These are phyloP conservation scores for rabbit (Oryctolagus cuniculus) DNA, from an alignment of 2,113 vertebrate genomes.

Conservation along the genomic window mOryCun1.1 NC_091452.1:9131001-9131500, in stretches of 20 bases:
- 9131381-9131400: background rate
- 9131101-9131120: background rate
- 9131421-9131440: background rate
- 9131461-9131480: background rate
- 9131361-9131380: background rate
- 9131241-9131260: background rate
- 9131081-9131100: background rate
- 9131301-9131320: background rate
- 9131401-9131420: background rate
- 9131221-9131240: background rate
- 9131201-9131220: background rate
- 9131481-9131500: background rate
- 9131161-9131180: background rate
- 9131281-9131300: background rate
- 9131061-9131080: too few species aligned
- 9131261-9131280: background rate
- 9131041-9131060: background rate
- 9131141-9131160: background rate
- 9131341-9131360: background rate
- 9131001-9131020: background rate
- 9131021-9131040: background rate
- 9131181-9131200: background rate
- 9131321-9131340: background rate
- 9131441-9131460: background rate
- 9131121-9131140: background rate